phyloP scores from a whole-genome alignment of 2,888 invertebrate species.

The Papilio demoleus region DNA sequence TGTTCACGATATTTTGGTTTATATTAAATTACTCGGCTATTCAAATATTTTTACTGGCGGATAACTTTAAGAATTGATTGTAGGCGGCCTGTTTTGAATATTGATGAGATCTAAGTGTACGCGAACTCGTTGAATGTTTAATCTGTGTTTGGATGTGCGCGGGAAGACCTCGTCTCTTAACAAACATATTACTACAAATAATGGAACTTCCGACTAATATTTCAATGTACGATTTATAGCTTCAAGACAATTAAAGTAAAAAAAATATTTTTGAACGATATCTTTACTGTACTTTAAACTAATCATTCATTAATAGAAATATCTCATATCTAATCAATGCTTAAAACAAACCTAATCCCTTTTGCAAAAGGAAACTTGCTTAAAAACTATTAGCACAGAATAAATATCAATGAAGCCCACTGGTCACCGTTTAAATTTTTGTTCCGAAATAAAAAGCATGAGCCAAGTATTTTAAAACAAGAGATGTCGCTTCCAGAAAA shows the following conservation, averaged over 20 bases:
- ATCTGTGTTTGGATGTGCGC: constrained; percentile 71
- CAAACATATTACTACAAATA: constrained; percentile 42
- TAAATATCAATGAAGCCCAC: too few relatives aligned
- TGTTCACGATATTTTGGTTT: constrained; percentile 63
- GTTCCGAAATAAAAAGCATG: too few relatives aligned
- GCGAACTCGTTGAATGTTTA: constrained; percentile 82
- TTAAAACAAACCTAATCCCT: too few relatives aligned
- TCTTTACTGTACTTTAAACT: too few relatives aligned
- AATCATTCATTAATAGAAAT: too few relatives aligned
- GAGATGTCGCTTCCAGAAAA: constrained; percentile 42
- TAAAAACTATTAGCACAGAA: too few relatives aligned
- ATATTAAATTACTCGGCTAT: constrained; percentile 73
- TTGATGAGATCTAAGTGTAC: constrained; percentile 82
- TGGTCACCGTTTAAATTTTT: too few relatives aligned
- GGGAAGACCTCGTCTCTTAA: constrained; percentile 48
- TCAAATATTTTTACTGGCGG: constrained; percentile 75
- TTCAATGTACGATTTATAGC: too few relatives aligned
- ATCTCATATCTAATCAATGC: too few relatives aligned
- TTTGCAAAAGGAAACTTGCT: too few relatives aligned
- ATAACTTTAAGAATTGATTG: constrained; percentile 79
- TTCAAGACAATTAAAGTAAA: too few relatives aligned
- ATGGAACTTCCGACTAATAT: constrained; percentile 47
- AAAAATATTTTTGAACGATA: too few relatives aligned
- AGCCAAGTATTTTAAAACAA: constrained; percentile 14
- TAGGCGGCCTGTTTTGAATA: constrained; percentile 77